phyloP scores from a whole-genome alignment of 2,888 invertebrate genomes.

The Dicranocentrus wangi region DNA sequence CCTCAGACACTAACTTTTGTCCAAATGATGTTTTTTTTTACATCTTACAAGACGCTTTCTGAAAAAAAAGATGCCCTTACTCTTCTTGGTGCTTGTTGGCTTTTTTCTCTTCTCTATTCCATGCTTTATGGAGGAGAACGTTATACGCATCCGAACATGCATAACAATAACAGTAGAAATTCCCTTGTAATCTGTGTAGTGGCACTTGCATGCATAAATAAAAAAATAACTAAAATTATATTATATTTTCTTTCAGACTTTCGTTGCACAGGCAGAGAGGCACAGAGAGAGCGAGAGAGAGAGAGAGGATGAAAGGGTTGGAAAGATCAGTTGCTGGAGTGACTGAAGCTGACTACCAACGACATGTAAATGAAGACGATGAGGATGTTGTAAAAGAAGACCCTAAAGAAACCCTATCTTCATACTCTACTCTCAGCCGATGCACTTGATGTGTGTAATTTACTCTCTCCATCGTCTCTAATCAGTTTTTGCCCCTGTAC shows the following conservation, averaged over 20 bases:
- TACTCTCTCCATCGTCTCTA: constrained; percentile 45
- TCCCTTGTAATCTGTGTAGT: constrained; percentile 1
- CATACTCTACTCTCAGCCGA: background rate
- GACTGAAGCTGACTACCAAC: background rate
- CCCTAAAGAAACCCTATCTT: background rate
- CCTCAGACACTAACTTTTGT: too few species aligned
- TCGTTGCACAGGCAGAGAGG: too few species aligned
- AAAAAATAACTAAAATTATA: too few species aligned
- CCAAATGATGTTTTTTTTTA: too few species aligned
- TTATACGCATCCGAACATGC: too few species aligned
- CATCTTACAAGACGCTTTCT: too few species aligned
- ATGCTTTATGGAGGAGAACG: too few species aligned
- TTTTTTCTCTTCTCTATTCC: background rate
- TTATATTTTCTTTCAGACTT: background rate
- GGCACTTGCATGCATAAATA: background rate
- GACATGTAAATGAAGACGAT: constrained; percentile 7
- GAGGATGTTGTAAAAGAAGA: background rate
- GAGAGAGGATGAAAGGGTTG: background rate
- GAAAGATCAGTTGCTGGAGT: too few species aligned
- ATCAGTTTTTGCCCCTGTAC: constrained; percentile 46
- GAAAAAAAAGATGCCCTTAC: too few species aligned
- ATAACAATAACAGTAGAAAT: constrained; percentile 42
- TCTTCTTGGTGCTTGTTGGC: too few species aligned
- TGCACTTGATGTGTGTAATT: constrained; percentile 46
- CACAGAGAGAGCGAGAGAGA: too few species aligned